Evolutionary conservation across 2,888 invertebrate genomes (phyloP).

Genomic region (Parelbella ahira): DNA sequence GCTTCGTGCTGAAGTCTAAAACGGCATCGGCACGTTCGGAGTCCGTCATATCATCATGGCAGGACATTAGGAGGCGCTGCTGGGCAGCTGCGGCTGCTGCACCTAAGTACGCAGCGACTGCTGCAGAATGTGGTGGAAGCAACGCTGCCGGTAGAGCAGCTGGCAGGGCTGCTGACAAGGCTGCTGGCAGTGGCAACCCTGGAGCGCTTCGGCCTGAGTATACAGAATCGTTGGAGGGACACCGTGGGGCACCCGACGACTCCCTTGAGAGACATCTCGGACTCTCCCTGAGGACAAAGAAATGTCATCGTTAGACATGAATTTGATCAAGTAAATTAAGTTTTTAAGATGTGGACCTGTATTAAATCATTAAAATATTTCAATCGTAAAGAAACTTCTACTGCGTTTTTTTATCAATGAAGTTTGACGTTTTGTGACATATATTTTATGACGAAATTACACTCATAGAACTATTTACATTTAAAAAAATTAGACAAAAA

Average conservation of each 20-base stretch:
- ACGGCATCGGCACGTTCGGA: conserved; percentile 83
- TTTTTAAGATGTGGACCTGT: conserved; percentile 35
- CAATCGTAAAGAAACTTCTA: conserved; percentile 31
- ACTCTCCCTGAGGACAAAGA: conserved; percentile 87
- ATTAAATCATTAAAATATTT: conserved; percentile 47
- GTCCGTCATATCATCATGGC: conserved; percentile 84
- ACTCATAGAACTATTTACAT: no score
- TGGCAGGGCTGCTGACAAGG: conserved; percentile 84
- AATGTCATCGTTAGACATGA: conserved; percentile 27
- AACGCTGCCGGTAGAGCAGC: conserved; percentile 85
- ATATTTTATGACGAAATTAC: conserved; percentile 20
- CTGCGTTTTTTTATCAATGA: conserved; percentile 23
- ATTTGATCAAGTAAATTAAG: conserved; percentile 6
- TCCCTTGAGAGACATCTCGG: conserved; percentile 91
- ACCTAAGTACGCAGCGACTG: conserved; percentile 89
- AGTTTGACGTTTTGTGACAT: conserved; percentile 15
- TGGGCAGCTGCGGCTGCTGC: conserved; percentile 87
- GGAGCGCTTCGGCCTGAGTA: conserved; percentile 84
- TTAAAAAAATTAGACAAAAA: no score
- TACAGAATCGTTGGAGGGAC: conserved; percentile 89
- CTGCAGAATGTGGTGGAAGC: conserved; percentile 89
- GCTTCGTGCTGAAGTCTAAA: conserved; percentile 91
- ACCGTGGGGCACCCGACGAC: conserved; percentile 86
- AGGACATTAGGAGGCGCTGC: conserved; percentile 88
- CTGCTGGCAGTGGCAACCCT: conserved; percentile 72